Evolutionary conservation across 23 tunicate genomes (phyloP), one percentile per base, ranked within the genome.

Genomic region (Halocynthia roretzi): DNA sequence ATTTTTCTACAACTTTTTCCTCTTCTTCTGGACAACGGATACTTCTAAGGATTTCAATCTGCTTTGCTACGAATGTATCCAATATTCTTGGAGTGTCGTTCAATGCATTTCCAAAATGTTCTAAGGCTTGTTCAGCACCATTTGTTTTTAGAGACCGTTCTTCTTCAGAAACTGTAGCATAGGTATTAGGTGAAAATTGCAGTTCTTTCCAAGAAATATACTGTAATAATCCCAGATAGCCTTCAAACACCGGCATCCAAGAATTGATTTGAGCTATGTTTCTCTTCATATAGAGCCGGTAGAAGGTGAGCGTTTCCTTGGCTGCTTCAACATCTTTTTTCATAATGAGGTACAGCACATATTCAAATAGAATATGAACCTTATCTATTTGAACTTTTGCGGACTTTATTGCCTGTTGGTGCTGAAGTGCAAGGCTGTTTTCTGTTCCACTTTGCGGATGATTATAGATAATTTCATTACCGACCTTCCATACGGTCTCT

Each of bases 391-490:
- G 60, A 31, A 31, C 44, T 7, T 54, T 56, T 10, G 62, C 22
- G 2, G 56, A n/a, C 19, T 65, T 65, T 0, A 20, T 5, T 10
- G 78, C 78, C 21, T 22, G 60, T 56, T 74, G 55, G 64, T 74
- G 78, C 10, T 53, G 60, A 10, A 8, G 8, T 8, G 56, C 7
- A 0, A 74, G 31, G 2, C 31, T 53, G 20, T 54, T 15, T 54
- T 74, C 78, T 22, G 18, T 17, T 74, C 6, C 5, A 15, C 55
- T 8, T 0, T 11, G 31, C 15, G 78, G 78, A 18, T 74, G 78
- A n/a, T 74, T 74, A 54, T 50, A 74, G 19, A 74, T 52, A 8
- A 74, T 53, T n/a, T 74, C 78, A 56, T 74, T 74, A 10, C 78
- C 78, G 63, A 74, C 78, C 0, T 74, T 54, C 21, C 78, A 15